phyloP scores from a whole-genome alignment of 2,888 invertebrate species.

The Automeris io region DNA sequence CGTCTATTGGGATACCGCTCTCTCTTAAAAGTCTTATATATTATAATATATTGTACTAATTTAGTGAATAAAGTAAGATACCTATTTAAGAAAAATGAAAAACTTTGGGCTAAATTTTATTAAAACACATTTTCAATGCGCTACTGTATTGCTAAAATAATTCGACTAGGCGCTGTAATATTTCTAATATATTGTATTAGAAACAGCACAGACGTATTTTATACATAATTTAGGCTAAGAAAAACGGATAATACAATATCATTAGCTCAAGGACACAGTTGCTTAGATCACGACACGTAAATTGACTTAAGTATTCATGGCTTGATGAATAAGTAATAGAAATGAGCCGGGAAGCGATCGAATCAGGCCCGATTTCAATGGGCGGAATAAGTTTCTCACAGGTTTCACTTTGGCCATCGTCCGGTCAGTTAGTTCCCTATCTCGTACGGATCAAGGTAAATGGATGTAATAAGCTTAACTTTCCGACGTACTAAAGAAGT shows the following conservation, averaged over 20 bases:
- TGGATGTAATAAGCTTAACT: background rate
- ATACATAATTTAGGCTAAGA: too few relatives aligned
- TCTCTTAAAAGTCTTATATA: too few relatives aligned
- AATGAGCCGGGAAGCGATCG: conserved; percentile 47
- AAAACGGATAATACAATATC: conserved; percentile 43
- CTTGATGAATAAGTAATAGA: conserved; percentile 61
- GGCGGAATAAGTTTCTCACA: conserved; percentile 43
- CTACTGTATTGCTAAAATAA: too few relatives aligned
- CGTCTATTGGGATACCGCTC: too few relatives aligned
- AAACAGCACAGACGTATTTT: too few relatives aligned
- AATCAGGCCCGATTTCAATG: conserved; percentile 56
- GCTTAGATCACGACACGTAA: conserved; percentile 44
- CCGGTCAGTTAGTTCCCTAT: conserved; percentile 10
- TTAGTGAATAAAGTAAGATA: too few relatives aligned
- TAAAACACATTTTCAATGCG: too few relatives aligned
- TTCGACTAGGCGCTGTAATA: too few relatives aligned
- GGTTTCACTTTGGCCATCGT: conserved; percentile 21
- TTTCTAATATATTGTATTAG: too few relatives aligned
- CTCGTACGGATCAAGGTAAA: conserved; percentile 3
- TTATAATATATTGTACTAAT: too few relatives aligned
- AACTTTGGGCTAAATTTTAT: too few relatives aligned
- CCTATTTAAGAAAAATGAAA: too few relatives aligned
- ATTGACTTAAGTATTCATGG: conserved; percentile 68
- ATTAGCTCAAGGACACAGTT: conserved; percentile 43
- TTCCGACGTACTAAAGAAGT: background rate